phyloP scores from a whole-genome alignment of 2,888 invertebrate species.

The Invenusta paracnida region DNA sequence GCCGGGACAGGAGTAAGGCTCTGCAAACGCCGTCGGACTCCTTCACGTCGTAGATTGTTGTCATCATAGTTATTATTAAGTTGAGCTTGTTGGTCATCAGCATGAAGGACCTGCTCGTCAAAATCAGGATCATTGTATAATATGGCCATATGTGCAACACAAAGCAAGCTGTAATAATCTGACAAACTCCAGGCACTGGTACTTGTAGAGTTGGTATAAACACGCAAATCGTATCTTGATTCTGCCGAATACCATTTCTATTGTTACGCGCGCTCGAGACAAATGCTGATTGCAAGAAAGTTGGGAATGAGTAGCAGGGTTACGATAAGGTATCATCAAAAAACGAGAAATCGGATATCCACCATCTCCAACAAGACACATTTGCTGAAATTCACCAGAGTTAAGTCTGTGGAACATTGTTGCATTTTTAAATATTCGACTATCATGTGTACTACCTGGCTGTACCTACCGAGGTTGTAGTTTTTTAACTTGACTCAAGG shows the following conservation, averaged over 20 bases:
- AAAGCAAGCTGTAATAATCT: neutral
- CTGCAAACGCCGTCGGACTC: no score
- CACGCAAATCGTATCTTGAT: neutral
- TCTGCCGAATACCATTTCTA: neutral
- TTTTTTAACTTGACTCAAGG: no score
- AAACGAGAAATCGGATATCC: neutral
- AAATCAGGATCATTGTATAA: neutral
- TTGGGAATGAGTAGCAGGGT: neutral
- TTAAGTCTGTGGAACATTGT: no score
- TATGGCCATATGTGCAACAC: no score
- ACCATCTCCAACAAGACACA: neutral
- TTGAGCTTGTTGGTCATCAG: no score
- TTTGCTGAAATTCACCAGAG: no score
- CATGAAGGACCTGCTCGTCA: no score
- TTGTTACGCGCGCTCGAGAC: slow-evolving; percentile 41
- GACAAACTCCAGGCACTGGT: neutral
- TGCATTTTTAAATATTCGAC: slow-evolving; percentile 3
- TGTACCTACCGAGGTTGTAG: no score
- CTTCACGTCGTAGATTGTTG: no score
- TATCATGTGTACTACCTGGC: neutral
- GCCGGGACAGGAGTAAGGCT: no score
- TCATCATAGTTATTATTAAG: no score
- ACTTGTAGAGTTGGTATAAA: slow-evolving; percentile 2
- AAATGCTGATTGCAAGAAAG: slow-evolving; percentile 2
- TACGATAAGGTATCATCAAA: neutral